Base-by-base conservation (phyloP, 2,797 vertebrate species). In the Anguilla megastoma region DNA sequence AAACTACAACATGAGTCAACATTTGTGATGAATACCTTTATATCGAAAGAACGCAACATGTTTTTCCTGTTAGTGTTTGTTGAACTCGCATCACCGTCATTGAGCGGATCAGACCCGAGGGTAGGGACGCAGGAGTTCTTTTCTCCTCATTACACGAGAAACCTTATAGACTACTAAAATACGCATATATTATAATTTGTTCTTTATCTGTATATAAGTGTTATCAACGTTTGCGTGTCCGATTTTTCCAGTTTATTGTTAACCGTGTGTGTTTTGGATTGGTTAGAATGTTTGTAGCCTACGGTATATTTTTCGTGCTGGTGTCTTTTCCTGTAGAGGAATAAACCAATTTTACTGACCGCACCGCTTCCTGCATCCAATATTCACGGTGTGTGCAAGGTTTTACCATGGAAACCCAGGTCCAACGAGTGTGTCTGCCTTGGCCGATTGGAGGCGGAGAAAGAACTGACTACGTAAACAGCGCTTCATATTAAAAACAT, bases 11-110 rank as follows among this genome's bases (percentile, higher is more conserved):
- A n/a, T 90, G 18, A 88, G 56, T 80, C 41, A 84, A 88, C 76
- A 24, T 90, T 90, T 45, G 18, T 30, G 63, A 58, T 30, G 27
- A 83, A 66, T 87, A 58, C 76, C 41, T 74, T 66, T 83, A 66
- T 79, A 82, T 83, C 85, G 48, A 85, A 54, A 84, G 86, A 87
- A 93, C 88, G 95, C 95, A 95, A 94, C 95, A 95, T 94, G 95
- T 95, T 92, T 91, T 89, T 92, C 86, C 89, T 90, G 90, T 89
- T 66, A 82, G 89, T 66, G 79, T 41, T n/a, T n/a, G 10, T 18
- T 82, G 58, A 56, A 58, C 85, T 74, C 74, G 36, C 45, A 66
- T 83, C 76, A 71, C 76, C 79, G n/a, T 58, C 87, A 63, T 76
- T 60, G 74, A 52, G 66, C 87, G 80, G 41, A 58, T 66, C 58